A percentile compares a stretch with the other conserved stretches of the same genome.
phyloP scores from a whole-genome alignment of 2,797 vertebrate genomes.

The Macrochelys suwanniensis region DNA sequence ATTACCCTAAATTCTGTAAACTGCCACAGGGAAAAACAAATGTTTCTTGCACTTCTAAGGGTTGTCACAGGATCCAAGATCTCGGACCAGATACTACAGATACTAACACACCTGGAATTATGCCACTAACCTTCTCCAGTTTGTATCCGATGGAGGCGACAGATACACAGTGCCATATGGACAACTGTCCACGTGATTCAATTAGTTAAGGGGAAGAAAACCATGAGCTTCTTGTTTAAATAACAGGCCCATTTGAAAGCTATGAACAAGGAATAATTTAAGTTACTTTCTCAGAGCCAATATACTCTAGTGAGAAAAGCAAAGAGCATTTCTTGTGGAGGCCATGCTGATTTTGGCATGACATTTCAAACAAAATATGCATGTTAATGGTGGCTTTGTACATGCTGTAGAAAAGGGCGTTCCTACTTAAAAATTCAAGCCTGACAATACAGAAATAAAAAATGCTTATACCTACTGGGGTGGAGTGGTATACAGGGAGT shows the following conservation, averaged over 20 bases:
- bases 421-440: not conserved
- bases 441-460: not conserved
- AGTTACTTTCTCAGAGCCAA: not conserved
- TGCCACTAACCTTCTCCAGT: constrained; percentile 95
- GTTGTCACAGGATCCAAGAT: fast-evolving
- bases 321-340: fast-evolving
- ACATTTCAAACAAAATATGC: not conserved
- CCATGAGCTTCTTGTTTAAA: not conserved
- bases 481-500: not conserved
- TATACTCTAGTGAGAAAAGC: not conserved
- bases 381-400: not conserved
- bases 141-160: constrained; percentile 96
- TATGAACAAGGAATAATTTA: not conserved
- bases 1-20: not conserved
- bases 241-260: not conserved
- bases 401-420: not conserved
- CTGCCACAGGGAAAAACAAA: not conserved
- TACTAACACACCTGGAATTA: fast-evolving
- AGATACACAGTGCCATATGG: constrained; percentile 97
- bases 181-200: constrained; percentile 94
- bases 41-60: fast-evolving
- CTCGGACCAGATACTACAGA: fast-evolving
- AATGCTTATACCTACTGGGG: not conserved
- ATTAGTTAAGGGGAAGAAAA: constrained; percentile 85
- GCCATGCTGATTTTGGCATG: not conserved